phyloP scores from a whole-genome alignment of 2,113 vertebrate genomes.

The Egretta garzetta region DNA sequence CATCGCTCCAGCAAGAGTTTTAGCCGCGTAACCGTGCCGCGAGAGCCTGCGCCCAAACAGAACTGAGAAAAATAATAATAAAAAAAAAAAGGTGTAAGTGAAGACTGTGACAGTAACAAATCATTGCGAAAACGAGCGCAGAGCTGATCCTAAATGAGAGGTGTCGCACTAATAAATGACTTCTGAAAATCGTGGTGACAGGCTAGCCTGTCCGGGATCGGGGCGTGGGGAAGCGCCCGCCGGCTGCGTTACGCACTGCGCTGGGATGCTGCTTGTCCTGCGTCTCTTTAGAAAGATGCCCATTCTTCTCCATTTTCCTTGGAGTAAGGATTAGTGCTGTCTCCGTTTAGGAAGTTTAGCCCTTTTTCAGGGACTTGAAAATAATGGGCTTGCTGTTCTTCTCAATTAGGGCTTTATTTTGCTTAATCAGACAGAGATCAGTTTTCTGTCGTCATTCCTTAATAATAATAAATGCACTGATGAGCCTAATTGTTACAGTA shows the following conservation, averaged over 20 bases:
- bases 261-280: background rate
- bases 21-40: accelerated
- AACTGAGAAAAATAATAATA: background rate
- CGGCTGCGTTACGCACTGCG: accelerated
- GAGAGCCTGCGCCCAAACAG: background rate
- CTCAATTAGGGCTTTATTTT: constrained; percentile 31
- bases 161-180: background rate
- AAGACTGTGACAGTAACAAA: constrained; percentile 5
- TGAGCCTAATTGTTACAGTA: constrained; percentile 17
- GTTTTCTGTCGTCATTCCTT: background rate
- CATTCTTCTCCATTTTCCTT: background rate
- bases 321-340: background rate
- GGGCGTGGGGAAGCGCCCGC: background rate
- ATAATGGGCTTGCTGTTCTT: background rate
- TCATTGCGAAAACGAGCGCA: background rate
- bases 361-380: background rate
- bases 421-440: constrained; percentile 14
- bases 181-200: background rate
- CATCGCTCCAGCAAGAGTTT: background rate
- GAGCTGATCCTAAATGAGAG: constrained; percentile 3
- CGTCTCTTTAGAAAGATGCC: background rate
- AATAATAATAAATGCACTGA: constrained; percentile 25
- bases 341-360: background rate
- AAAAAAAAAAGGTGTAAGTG: background rate
- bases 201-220: background rate